These are phyloP conservation scores for Amblyjoppa fuscipennis DNA, from an alignment of 2,888 invertebrate genomes.

Conservation along the genomic window DNA sequence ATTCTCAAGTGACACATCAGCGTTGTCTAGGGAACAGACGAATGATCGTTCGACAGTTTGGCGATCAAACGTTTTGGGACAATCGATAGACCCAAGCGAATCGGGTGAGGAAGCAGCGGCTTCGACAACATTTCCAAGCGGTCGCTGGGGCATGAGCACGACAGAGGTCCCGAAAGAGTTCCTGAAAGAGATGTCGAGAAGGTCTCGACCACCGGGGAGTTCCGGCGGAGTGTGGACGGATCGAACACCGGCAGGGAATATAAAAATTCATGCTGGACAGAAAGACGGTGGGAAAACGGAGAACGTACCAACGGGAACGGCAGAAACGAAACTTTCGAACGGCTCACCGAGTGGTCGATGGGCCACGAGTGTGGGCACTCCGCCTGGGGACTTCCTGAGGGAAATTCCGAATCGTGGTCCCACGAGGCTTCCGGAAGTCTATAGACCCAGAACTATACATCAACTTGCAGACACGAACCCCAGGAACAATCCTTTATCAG, in stretches of 20 bases:
- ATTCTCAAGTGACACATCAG: background rate
- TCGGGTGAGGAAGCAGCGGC: background rate
- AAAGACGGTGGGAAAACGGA: slow-evolving; percentile 25
- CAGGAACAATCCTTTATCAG: slow-evolving; percentile 40
- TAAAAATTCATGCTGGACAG: slow-evolving; percentile 41
- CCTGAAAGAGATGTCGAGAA: slow-evolving; percentile 36
- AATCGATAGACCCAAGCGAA: slow-evolving; percentile 2
- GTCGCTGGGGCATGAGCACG: slow-evolving; percentile 61
- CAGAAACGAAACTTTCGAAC: slow-evolving; percentile 48
- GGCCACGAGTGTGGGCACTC: slow-evolving; percentile 61
- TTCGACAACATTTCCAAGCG: slow-evolving; percentile 26
- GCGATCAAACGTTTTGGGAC: slow-evolving; percentile 6
- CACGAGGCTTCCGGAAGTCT: slow-evolving; percentile 23
- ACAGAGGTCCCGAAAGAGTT: slow-evolving; percentile 57
- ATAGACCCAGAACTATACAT: slow-evolving; percentile 26
- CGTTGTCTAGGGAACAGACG: background rate
- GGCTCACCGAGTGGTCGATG: slow-evolving; percentile 63
- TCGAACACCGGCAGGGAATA: slow-evolving; percentile 35
- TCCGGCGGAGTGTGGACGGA: slow-evolving; percentile 26
- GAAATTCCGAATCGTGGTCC: slow-evolving; percentile 49
- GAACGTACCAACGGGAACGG: slow-evolving; percentile 20
- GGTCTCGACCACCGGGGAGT: slow-evolving; percentile 17
- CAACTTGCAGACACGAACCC: slow-evolving; percentile 6
- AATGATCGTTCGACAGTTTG: background rate
- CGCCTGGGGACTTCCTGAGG: slow-evolving; percentile 66